Evolutionary conservation across 2,797 vertebrate species (phyloP), one percentile per base, ranked within the genome.

Genomic region (Arrhamphus sclerolepis): DNA sequence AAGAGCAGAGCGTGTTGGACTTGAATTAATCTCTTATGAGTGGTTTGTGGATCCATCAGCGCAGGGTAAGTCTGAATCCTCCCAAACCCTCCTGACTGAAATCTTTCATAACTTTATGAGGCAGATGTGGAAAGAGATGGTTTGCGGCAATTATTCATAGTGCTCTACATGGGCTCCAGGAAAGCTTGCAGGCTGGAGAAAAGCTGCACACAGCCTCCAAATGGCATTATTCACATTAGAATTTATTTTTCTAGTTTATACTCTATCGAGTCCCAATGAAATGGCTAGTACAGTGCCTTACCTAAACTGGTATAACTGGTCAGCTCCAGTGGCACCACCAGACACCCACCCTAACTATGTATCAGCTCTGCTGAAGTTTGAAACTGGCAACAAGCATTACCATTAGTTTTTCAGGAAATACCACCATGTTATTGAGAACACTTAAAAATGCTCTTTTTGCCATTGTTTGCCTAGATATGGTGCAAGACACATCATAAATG

Each of bases 1-100:
- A 46, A 62, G 17, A 70, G 6, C 49, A 11, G 26, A 61, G 48
- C 22, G n/a, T n/a, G n/a, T n/a, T 55, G 7, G 49, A 31, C 22
- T 57, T 3, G n/a, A n/a, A n/a, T n/a, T n/a, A n/a, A 20, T 59
- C 49, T 34, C 1, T 39, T 61, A 26, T 49, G 40, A 62, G 38
- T 11, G 56, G 40, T 65, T 55, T 56, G 41, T 19, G 62, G 52
- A 46, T 55, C 34, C 0, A 21, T 48, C 51, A 38, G 52, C 52
- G 6, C 57, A 21, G 70, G 57, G 70, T 77, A 18, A 70, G 72
- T 73, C 48, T 66, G 53, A 71, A 56, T 58, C 66, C 69, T 58
- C 14, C 16, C 4, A 19, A 40, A 19, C 20, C 49, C 22, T 24
- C 6, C 47, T 49, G 43, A 63, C 43, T 57, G 62, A 65, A 46